phyloP scores from a whole-genome alignment of 1,140 invertebrate genomes.

The Microplitis mediator region DNA sequence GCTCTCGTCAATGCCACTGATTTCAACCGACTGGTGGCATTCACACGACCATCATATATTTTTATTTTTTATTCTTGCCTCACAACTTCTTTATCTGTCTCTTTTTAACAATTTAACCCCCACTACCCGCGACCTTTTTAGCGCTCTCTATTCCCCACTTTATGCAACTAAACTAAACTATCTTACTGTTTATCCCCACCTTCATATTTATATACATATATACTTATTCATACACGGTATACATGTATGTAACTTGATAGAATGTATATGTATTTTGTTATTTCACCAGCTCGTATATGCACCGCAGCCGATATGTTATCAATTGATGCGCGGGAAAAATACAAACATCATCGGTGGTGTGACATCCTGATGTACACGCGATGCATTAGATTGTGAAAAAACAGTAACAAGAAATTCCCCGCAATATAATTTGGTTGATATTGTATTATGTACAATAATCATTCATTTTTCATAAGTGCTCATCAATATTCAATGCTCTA shows the following conservation, averaged over 20 bases:
- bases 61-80: conserved; percentile 12
- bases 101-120: not conserved
- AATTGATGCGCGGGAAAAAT: conserved; percentile 45
- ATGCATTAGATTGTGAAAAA: not conserved
- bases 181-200: not conserved
- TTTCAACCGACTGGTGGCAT: conserved; percentile 21
- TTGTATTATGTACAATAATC: not conserved
- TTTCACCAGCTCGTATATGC: conserved; percentile 36
- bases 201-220: not conserved
- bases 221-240: not conserved
- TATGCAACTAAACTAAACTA: not conserved
- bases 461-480: not conserved
- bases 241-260: not conserved
- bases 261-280: not conserved
- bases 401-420: not conserved
- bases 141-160: conserved; percentile 1
- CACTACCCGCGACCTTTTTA: not conserved
- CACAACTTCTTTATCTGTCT: not conserved
- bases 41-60: conserved; percentile 1
- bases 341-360: conserved; percentile 32
- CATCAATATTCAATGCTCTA: no score
- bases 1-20: conserved; percentile 12
- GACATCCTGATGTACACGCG: conserved; percentile 18
- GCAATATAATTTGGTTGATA: not conserved
- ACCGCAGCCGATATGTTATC: conserved; percentile 45